Conservation (phyloP, 2,113 vertebrate species). For the Ochotona princeps region DNA sequence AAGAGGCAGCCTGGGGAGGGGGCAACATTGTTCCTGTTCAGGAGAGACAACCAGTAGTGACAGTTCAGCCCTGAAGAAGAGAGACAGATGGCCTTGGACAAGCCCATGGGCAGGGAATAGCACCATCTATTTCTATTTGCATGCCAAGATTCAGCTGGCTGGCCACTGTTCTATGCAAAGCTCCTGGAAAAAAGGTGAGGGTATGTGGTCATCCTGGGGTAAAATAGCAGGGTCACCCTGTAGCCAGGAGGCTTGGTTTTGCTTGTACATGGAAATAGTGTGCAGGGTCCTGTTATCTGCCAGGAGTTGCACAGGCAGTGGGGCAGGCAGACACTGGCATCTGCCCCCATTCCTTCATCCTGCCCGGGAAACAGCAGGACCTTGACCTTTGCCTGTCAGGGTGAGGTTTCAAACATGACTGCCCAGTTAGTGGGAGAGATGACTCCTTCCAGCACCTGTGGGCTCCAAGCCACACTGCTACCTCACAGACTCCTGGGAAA, state of each 20-base stretch:
- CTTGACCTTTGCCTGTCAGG: background rate
- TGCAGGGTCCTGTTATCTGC: background rate
- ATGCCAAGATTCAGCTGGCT: background rate
- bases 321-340: background rate
- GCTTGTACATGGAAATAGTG: slow-evolving; percentile 38
- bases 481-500: no score
- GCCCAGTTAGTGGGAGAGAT: background rate
- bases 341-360: no score
- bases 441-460: background rate
- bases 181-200: background rate
- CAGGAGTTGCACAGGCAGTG: background rate
- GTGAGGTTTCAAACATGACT: no score
- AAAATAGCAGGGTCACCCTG: slow-evolving; percentile 75
- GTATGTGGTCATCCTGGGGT: slow-evolving; percentile 33
- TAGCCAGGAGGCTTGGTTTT: slow-evolving; percentile 62
- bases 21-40: no score
- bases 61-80: background rate
- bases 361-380: background rate
- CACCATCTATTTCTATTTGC: background rate
- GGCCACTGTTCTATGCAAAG: background rate
- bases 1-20: no score
- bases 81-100: background rate
- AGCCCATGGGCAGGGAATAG: background rate
- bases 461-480: no score
- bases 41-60: no score